Evolutionary conservation across 1,140 invertebrate species (phyloP), one percentile per base, ranked within the genome.

Genomic region (Neodiprion lecontei): DNA sequence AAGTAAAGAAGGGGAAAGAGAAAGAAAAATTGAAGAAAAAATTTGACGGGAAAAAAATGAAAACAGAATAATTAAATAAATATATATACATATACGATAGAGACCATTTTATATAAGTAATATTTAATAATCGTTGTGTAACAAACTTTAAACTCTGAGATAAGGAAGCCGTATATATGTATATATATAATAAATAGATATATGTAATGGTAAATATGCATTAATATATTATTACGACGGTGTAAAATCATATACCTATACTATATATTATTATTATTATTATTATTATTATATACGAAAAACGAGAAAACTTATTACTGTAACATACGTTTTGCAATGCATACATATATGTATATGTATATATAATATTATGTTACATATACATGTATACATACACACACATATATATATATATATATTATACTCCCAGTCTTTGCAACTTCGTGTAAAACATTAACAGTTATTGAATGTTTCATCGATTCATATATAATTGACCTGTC

Each of bases 401-500:
- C 5, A 28, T 1, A 28, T 28, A 40, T 40, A 40, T 40, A 40
- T 40, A 5, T 40, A 40, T 40, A 40, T 40, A 40, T 40, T 40
- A 40, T 61, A 0, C 53, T 61, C 53, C 53, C 53, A 17, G 53
- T 61, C 53, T 61, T 17, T 61, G 53, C 53, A 61, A 61, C 53
- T 61, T 61, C 53, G 53, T 61, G 53, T 61, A 61, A 61, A 61
- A 61, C 53, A 72, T 40, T 5, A 40, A 40, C 28, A 72, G 78
- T 79, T 74, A 81, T 74, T 76, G 70, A 81, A 80, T 85, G 82
- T 82, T 83, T 74, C 76, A 81, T 83, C 81, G 76, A 82, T 72
- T 80, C 81, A 40, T 40, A 40, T 40, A 40, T 40, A 79, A 84
- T 78, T 83, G 73, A 66, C 50, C 81, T 83, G 84, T 87, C 82